A percentile compares a stretch with the other conserved stretches of the same genome.
Conservation (phyloP, 2,113 vertebrate genomes). For the Colius striatus region DNA sequence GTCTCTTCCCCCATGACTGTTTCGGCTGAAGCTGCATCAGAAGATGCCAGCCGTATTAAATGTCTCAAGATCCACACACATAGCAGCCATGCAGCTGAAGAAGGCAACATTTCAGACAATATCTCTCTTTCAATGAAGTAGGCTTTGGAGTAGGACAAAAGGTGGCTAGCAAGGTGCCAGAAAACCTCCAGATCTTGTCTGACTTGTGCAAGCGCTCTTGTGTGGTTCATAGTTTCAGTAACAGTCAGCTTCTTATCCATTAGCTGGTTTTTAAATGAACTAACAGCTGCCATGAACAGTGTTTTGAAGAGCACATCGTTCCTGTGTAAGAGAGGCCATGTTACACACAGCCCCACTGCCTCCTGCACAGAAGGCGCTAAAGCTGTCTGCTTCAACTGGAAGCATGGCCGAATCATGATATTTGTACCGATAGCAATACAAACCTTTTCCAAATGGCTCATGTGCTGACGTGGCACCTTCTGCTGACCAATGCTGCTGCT, state of each 20-base stretch:
- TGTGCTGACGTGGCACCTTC: not conserved
- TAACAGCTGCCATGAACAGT: not conserved
- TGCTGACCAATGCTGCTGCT: not conserved
- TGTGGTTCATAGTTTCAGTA: not conserved
- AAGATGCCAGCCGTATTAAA: not conserved
- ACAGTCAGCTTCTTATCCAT: not conserved
- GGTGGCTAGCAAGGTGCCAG: not conserved
- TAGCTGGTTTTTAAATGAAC: not conserved
- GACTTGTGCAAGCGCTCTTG: not conserved
- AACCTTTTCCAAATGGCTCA: not conserved
- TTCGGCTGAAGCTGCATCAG: not conserved
- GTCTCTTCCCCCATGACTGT: not conserved
- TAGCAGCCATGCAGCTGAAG: not conserved
- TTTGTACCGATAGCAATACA: not conserved
- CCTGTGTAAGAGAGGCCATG: not conserved
- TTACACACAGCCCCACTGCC: not conserved
- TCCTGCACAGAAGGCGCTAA: not conserved
- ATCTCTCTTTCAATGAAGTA: not conserved
- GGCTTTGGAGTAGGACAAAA: not conserved
- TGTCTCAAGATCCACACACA: not conserved
- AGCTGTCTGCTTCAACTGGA: not conserved
- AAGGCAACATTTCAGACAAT: not conserved
- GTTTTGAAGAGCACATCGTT: not conserved
- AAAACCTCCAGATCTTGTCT: not conserved
- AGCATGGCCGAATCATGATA: not conserved